Conservation (phyloP, 2,888 invertebrate species). For the Antitype chi region DNA sequence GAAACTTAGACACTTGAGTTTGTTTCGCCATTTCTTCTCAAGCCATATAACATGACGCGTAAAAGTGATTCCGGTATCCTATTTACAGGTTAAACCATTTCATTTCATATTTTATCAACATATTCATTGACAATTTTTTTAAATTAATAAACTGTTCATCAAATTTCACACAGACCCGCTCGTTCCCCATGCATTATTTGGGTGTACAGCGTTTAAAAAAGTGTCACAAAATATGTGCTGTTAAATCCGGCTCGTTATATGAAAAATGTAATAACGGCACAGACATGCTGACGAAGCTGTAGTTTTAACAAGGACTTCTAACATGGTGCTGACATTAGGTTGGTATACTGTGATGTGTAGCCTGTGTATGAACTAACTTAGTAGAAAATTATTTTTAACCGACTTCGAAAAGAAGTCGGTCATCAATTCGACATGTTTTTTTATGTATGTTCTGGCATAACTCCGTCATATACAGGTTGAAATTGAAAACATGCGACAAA, state of each 20-base stretch:
- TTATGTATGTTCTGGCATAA: too few relatives aligned
- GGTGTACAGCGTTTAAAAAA: constrained; percentile 10
- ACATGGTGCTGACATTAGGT: constrained; percentile 29
- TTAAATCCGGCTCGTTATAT: constrained; percentile 38
- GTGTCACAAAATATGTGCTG: constrained; percentile 25
- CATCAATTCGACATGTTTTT: too few relatives aligned
- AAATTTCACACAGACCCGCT: not conserved
- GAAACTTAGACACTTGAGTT: too few relatives aligned
- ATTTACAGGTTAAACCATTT: too few relatives aligned
- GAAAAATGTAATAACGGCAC: constrained; percentile 31
- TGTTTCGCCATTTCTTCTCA: too few relatives aligned
- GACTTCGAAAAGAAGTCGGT: too few relatives aligned
- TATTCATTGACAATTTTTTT: not conserved
- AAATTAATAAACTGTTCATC: not conserved
- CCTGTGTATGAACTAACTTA: too few relatives aligned
- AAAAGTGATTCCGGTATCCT: too few relatives aligned
- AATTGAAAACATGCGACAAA: too few relatives aligned
- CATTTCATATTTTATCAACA: not conserved
- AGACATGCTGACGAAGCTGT: constrained; percentile 23
- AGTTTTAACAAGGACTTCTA: constrained; percentile 52
- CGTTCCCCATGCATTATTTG: constrained; percentile 2
- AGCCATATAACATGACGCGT: too few relatives aligned
- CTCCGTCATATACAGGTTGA: too few relatives aligned
- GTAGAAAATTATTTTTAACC: too few relatives aligned
- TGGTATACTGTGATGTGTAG: constrained; percentile 1